Evolutionary conservation across 2,888 invertebrate genomes (phyloP), one percentile per base, ranked within the genome.

Genomic region (Quadriops clusia): DNA sequence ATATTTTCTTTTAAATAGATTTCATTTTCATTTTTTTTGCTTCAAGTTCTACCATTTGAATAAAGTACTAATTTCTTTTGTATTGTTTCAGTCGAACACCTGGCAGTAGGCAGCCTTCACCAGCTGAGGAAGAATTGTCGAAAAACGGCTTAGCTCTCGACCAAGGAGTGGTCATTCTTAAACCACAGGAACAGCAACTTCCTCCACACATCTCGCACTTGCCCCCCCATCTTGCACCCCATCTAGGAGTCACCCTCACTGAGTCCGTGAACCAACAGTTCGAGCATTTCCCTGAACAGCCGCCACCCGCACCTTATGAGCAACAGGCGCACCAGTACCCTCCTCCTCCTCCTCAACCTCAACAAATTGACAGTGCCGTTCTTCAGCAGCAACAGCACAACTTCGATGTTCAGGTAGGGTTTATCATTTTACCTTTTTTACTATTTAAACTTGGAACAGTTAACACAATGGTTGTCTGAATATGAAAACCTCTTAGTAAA

Each of bases 21-120:
- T n/a, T n/a, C n/a, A n/a, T n/a, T n/a, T n/a, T n/a, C n/a, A n/a
- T n/a, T n/a, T n/a, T n/a, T n/a, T n/a, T n/a, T n/a, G n/a, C n/a
- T n/a, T n/a, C n/a, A n/a, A n/a, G n/a, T n/a, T n/a, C n/a, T n/a
- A n/a, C n/a, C n/a, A n/a, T n/a, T n/a, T n/a, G n/a, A n/a, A n/a
- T 18, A 18, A n/a, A n/a, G n/a, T n/a, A n/a, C n/a, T n/a, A n/a
- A n/a, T n/a, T 11, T 25, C 25, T 23, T 17, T 36, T 13, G 23
- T 16, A 11, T 30, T 36, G 30, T 65, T 69, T 30, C 65, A 86
- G 85, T 60, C 84, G 87, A 49, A 86, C 86, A 42, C 85, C 85
- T 21, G 86, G 87, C 30, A 89, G 90, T 51, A 76, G 89, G 50
- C 90, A 90, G 63, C 87, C 87, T 38, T 91, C 90, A 23, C 90